Base-by-base conservation (phyloP, 2,113 vertebrate species). In the Marmota flaviventris region DNA sequence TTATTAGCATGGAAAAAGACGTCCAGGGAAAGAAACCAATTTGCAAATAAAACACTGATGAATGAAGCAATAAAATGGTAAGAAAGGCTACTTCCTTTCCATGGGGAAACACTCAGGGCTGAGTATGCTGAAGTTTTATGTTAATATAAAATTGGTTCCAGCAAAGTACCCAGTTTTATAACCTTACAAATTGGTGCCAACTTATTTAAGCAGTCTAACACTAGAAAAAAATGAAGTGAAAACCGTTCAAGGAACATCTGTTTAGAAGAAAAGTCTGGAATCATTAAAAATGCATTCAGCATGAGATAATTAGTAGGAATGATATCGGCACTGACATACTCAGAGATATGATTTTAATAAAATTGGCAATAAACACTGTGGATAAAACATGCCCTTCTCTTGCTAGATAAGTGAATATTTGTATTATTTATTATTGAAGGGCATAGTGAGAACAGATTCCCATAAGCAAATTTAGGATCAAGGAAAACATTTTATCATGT, bases 231-330 rank as follows among this genome's bases (percentile, higher is more conserved):
- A 90, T 73, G 93, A 93, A 70, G 87, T 86, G 12, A 97, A 96
- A 96, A 97, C 78, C 95, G 37, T 94, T 98, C 58, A 94, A 96
- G 67, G 98, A 98, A 97, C 93, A 98, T 98, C 97, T 98, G 97
- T 93, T 98, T 89, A 25, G 45, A 97, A 42, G 86, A 85, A 69
- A 95, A 0, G 1, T 24, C 81, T 97, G 51, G 94, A 96, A 97
- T 98, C 20, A 97, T 97, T 98, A 97, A 97, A 98, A 98, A 97
- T 97, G 16, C 93, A 97, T 98, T 98, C 96, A 85, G 76, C 5
- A 53, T 94, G 93, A 97, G 72, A 97, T 94, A 95, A 97, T 97
- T 94, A 97, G 85, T 94, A 96, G 77, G 70, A 97, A 84, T 81
- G 94, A 85, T 97, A 97, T 97, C 98, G 98, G 14, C 61, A 86